Conservation (phyloP, 2,797 vertebrate species). For the Melanitta fusca region DNA sequence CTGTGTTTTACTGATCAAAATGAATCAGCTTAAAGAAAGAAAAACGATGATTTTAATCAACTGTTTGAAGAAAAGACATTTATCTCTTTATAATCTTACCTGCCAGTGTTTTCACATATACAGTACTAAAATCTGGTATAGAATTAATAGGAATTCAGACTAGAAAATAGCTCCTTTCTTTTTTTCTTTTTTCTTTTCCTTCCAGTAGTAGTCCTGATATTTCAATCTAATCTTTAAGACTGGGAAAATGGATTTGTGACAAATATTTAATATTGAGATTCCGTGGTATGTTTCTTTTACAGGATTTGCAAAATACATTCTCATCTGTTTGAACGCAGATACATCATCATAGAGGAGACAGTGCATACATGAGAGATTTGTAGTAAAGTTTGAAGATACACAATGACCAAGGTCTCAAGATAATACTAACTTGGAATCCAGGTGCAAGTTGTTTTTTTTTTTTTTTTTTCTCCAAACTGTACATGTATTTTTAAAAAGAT, state of each 20-base stretch:
- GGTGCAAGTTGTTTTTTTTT: conserved; percentile 2
- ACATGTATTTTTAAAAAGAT: conserved; percentile 57
- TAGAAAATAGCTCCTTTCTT: neutral
- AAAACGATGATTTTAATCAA: neutral
- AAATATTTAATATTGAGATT: neutral
- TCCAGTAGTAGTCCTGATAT: neutral
- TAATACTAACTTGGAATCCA: neutral
- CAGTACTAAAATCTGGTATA: neutral
- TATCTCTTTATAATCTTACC: neutral
- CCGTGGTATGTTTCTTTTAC: neutral
- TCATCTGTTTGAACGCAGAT: conserved; percentile 19
- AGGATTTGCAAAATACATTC: conserved; percentile 43
- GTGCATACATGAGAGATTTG: conserved; percentile 14
- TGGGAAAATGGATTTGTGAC: neutral
- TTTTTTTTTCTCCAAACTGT: conserved; percentile 40
- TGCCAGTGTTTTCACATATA: neutral
- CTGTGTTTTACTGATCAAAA: neutral
- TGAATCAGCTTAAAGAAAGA: neutral
- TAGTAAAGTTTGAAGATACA: conserved; percentile 25
- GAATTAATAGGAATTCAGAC: neutral
- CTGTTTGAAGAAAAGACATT: neutral
- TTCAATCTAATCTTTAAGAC: neutral
- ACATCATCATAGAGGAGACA: conserved; percentile 4
- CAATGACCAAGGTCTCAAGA: neutral
- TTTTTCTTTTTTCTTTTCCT: too few relatives aligned